Conservation (phyloP, 1,140 invertebrate species). For the Platyura marginata region DNA sequence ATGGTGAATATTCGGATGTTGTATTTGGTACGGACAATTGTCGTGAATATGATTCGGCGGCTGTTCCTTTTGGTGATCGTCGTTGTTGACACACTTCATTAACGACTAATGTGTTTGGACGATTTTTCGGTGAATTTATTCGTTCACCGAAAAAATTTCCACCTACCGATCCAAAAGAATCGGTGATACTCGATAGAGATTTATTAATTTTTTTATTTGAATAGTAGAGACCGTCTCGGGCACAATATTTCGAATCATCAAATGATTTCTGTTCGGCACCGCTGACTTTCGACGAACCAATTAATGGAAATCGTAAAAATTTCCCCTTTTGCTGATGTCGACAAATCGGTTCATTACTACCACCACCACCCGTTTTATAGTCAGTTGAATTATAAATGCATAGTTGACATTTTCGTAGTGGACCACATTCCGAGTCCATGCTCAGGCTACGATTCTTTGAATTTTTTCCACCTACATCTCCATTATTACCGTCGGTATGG, state of each 20-base stretch:
- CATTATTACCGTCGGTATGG: background rate
- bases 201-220: background rate
- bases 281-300: background rate
- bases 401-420: background rate
- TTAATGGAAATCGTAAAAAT: background rate
- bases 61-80: background rate
- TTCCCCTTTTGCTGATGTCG: background rate
- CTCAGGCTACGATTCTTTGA: constrained; percentile 13
- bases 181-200: constrained; percentile 2
- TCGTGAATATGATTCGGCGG: constrained; percentile 1
- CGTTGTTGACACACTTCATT: background rate
- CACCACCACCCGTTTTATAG: background rate
- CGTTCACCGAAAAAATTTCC: background rate
- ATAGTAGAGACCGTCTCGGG: background rate
- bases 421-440: constrained; percentile 12
- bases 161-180: constrained; percentile 1
- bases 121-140: background rate
- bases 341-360: background rate
- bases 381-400: background rate
- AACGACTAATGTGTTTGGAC: background rate
- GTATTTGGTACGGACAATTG: constrained; percentile 3
- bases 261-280: background rate
- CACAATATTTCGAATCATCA: background rate
- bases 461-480: background rate
- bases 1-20: background rate